phyloP scores from a whole-genome alignment of 2,113 vertebrate genomes.

The Heterotis niloticus region DNA sequence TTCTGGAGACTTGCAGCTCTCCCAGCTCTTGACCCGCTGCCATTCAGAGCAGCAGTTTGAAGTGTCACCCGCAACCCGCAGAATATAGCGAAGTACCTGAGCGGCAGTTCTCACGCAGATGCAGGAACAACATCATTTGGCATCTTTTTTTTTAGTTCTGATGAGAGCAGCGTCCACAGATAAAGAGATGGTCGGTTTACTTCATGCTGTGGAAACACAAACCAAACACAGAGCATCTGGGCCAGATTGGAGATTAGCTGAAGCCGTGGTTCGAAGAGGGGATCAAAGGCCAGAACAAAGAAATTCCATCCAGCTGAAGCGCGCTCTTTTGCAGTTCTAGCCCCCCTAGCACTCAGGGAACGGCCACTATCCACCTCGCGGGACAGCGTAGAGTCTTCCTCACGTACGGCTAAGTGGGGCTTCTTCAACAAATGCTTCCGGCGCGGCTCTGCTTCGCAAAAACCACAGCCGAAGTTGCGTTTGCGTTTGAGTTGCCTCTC shows the following conservation, averaged over 20 bases:
- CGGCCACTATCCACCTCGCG: not conserved
- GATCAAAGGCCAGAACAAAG: not conserved
- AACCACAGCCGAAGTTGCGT: too few species aligned
- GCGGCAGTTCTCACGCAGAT: conserved; percentile 6
- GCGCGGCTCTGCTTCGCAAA: too few species aligned
- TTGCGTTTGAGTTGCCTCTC: too few species aligned
- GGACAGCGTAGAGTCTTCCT: not conserved
- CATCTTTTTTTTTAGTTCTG: not conserved
- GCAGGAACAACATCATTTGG: not conserved
- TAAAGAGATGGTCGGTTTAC: not conserved
- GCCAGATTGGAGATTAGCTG: not conserved
- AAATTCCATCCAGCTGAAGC: not conserved
- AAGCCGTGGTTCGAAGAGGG: not conserved
- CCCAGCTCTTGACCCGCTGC: not conserved
- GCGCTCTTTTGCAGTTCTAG: not conserved
- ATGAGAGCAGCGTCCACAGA: not conserved
- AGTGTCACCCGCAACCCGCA: conserved; percentile 10
- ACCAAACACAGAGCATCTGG: conserved; percentile 2
- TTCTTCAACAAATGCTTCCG: too few species aligned
- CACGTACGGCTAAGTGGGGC: not conserved
- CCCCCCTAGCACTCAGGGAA: not conserved
- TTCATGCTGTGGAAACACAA: not conserved
- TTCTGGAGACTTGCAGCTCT: not conserved
- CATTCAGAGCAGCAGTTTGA: not conserved
- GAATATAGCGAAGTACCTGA: not conserved